Percentiles rank a stretch among this genome's conserved stretches.
These are phyloP conservation scores for Ameiurus melas DNA, from an alignment of 2,113 vertebrate genomes.

Conservation along the genomic window DNA sequence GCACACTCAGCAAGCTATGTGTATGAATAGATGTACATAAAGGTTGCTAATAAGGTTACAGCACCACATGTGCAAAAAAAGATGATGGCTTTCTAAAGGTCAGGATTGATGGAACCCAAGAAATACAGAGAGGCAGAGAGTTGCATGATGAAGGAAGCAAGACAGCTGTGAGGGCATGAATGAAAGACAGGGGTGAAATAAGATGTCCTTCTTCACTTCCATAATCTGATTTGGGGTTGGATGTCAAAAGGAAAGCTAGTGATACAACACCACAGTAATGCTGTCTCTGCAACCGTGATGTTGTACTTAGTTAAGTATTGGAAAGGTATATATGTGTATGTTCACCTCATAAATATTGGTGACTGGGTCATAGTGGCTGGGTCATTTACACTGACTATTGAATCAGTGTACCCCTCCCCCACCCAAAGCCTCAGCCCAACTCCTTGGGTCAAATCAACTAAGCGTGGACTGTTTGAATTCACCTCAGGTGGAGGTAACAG, in stretches of 20 bases:
- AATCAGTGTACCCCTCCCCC: no score
- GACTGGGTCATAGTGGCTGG: no score
- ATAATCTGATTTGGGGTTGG: slow-evolving; percentile 31
- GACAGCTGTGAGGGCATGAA: slow-evolving; percentile 7
- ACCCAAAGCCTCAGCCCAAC: no score
- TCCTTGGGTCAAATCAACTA: no score
- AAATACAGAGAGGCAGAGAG: background rate
- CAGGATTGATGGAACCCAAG: slow-evolving; percentile 37
- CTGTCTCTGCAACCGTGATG: background rate
- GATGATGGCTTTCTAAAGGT: slow-evolving; percentile 57
- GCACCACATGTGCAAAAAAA: slow-evolving; percentile 35
- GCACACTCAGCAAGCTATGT: slow-evolving; percentile 33
- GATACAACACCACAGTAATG: slow-evolving; percentile 16
- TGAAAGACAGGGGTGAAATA: slow-evolving; percentile 34
- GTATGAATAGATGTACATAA: slow-evolving; percentile 47
- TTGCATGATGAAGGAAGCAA: background rate
- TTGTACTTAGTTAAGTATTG: background rate
- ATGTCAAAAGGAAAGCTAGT: slow-evolving; percentile 13
- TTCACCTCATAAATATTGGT: background rate
- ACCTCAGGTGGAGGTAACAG: no score
- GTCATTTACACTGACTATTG: no score
- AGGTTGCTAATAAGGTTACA: slow-evolving; percentile 62
- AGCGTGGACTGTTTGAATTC: no score
- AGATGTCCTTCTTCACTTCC: slow-evolving; percentile 24
- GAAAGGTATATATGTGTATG: background rate